These are phyloP conservation scores for Metellina segmentata DNA, from an alignment of 2,888 invertebrate genomes.

Conservation along the genomic window DNA sequence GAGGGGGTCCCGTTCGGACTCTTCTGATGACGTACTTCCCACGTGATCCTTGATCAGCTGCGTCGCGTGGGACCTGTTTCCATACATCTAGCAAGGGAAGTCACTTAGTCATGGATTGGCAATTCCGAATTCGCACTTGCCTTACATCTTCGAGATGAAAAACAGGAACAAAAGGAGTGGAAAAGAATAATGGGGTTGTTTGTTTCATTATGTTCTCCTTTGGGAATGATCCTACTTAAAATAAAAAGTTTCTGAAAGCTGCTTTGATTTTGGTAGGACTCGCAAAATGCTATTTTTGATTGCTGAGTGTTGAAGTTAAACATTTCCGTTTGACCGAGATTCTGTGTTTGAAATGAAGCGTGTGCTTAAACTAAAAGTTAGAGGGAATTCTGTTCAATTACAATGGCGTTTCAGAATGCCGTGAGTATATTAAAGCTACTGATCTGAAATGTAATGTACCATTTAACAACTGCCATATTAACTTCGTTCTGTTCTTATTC, in stretches of 20 bases:
- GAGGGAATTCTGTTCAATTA: too few species aligned
- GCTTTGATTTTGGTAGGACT: too few species aligned
- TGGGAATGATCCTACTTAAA: background rate
- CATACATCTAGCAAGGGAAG: conserved; percentile 56
- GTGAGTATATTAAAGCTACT: too few species aligned
- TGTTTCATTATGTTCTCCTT: background rate
- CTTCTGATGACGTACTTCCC: conserved; percentile 50
- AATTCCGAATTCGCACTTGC: conserved; percentile 19
- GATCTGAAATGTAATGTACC: too few species aligned
- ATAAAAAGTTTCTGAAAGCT: background rate
- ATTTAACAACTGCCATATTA: too few species aligned
- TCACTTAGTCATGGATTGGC: conserved; percentile 67
- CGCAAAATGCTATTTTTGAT: too few species aligned
- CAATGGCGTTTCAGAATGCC: too few species aligned
- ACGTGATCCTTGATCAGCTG: conserved; percentile 16
- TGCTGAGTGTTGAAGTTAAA: too few species aligned
- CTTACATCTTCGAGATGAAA: conserved; percentile 21
- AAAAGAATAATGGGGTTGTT: background rate
- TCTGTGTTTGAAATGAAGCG: too few species aligned
- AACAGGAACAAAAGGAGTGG: background rate
- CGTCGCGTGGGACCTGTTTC: conserved; percentile 51
- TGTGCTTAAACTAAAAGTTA: too few species aligned
- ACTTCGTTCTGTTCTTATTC: too few species aligned
- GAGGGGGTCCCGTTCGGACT: conserved; percentile 5
- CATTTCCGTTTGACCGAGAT: too few species aligned